A percentile compares a stretch with the other conserved stretches of the same genome.
Conservation (phyloP, 2,888 invertebrate species). For the Drosophila multiciliata region DNA sequence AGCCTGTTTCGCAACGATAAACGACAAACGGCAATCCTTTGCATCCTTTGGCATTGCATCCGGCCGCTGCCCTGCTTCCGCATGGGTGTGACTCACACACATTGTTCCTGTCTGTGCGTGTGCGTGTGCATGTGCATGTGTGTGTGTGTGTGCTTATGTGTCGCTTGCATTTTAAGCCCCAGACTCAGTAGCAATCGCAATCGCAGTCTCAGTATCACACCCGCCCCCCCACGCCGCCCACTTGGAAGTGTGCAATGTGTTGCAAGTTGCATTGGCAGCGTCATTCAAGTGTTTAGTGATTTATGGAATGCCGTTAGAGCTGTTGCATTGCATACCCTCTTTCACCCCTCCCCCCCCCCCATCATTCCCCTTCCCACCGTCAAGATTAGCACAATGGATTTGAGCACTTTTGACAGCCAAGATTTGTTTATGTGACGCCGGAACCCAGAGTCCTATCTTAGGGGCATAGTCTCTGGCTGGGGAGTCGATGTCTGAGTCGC, state of each 20-base stretch:
- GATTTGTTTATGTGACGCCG: conserved; percentile 78
- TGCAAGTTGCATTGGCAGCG: conserved; percentile 79
- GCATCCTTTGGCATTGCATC: conserved; percentile 63
- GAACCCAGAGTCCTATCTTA: conserved; percentile 53
- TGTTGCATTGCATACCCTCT: conserved; percentile 21
- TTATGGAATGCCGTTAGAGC: conserved; percentile 82
- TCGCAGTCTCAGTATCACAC: conserved; percentile 29
- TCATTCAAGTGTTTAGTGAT: conserved; percentile 82
- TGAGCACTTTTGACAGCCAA: conserved; percentile 82
- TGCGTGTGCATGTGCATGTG: conserved; percentile 8
- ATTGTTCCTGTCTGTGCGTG: background rate
- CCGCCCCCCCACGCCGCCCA: background rate
- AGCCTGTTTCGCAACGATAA: conserved; percentile 21
- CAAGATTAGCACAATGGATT: conserved; percentile 82
- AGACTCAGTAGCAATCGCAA: conserved; percentile 32
- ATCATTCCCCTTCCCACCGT: background rate
- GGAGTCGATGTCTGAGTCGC: conserved; percentile 1
- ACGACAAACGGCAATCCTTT: conserved; percentile 16
- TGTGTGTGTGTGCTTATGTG: conserved; percentile 28
- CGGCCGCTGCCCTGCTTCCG: conserved; percentile 57
- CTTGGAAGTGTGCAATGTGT: conserved; percentile 68
- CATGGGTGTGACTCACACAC: conserved; percentile 18
- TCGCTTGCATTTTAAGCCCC: conserved; percentile 54
- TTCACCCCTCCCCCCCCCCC: background rate
- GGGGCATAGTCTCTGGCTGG: conserved; percentile 21